Evolutionary conservation across 2,888 invertebrate genomes (phyloP), one percentile per base, ranked within the genome.

Genomic region (Xylocampa areola): DNA sequence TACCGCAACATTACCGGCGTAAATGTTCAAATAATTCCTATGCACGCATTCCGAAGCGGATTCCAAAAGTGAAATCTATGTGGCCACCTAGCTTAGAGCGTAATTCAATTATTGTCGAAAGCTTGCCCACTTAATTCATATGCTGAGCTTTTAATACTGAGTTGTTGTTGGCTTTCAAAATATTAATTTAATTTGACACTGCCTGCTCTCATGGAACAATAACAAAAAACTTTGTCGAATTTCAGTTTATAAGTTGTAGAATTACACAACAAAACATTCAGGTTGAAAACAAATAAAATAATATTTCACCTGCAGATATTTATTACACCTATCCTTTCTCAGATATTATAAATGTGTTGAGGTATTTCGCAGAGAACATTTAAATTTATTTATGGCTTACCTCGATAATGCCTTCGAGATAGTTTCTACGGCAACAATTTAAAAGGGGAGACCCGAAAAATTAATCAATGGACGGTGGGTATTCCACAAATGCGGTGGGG

Each of bases 11-110:
- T 81, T 81, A 78, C 75, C 71, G 66, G 71, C 76, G 72, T 77
- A 81, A 85, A 86, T 82, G 82, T 82, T 82, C 84, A 80, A 83
- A 85, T 87, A 81, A 84, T 86, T 85, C 75, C 77, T 66, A 81
- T 81, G 73, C 76, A 77, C 77, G 74, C 83, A 85, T 82, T 78
- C 71, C 73, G 62, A 64, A 72, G 60, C 75, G 71, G 65, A 86
- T 85, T 79, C 79, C 82, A 72, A 81, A 83, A 81, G 72, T 74
- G 74, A 77, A 71, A 80, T 79, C 75, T 79, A 76, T 80, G 71
- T 62, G 48, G 59, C 52, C 23, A 33, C 30, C 57, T 45, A 71
- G 71, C 59, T 71, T 67, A 65, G 55, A 62, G 51, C 65, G 41
- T 70, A 60, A 68, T 71, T 73, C 58, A 71, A 71, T 68, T 66